Evolutionary conservation across 2,888 invertebrate genomes (phyloP).

Genomic region (Piscicola geometra): DNA sequence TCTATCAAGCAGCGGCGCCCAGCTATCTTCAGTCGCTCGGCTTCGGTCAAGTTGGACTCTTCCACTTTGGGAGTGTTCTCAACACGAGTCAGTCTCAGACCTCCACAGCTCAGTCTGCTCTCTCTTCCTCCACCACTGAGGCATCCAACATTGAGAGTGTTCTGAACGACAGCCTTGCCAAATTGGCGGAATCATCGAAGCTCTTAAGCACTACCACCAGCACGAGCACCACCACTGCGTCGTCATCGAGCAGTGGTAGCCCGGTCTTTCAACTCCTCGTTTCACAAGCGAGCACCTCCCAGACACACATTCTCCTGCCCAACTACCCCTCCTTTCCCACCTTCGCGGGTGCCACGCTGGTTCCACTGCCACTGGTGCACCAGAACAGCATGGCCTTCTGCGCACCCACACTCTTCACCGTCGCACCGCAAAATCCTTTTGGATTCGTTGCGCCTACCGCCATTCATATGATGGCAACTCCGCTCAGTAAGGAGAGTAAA

Average conservation of each 20-base stretch:
- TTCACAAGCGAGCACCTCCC: constrained; percentile 13
- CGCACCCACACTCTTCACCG: constrained; percentile 34
- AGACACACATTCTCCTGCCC: constrained; percentile 33
- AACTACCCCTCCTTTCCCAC: constrained; percentile 33
- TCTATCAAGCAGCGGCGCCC: constrained; percentile 23
- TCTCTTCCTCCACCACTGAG: not conserved
- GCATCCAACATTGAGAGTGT: not conserved
- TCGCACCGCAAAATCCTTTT: constrained; percentile 32
- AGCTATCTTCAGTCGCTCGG: constrained; percentile 34
- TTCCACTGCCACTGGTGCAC: constrained; percentile 21
- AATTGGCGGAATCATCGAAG: not conserved
- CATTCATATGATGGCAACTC: not conserved
- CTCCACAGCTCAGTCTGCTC: not conserved
- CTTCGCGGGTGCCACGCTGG: constrained; percentile 27
- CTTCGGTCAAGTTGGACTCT: constrained; percentile 36
- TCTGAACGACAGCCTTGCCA: not conserved
- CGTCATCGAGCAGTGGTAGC: not conserved
- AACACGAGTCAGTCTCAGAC: not conserved
- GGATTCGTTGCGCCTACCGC: constrained; percentile 21
- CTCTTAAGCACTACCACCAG: no score
- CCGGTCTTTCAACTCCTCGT: constrained; percentile 27
- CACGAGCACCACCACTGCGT: no score
- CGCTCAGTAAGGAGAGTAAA: not conserved
- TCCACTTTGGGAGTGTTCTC: constrained; percentile 34
- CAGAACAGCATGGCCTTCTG: constrained; percentile 33